phyloP scores from a whole-genome alignment of 2,113 vertebrate species.

The Paraplagusia blochii region DNA sequence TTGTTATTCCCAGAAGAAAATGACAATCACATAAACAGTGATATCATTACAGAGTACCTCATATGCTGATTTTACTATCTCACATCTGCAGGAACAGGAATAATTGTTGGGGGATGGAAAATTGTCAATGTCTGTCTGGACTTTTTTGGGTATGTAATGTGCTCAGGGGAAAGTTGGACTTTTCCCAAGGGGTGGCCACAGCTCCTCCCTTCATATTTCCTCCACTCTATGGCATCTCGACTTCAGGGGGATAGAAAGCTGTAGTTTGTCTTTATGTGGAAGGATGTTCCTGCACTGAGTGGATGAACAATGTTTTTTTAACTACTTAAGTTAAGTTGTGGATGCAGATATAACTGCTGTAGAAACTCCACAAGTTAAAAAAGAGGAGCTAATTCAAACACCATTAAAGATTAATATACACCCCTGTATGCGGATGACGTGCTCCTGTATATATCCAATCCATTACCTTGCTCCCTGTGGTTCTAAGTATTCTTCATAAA shows the following conservation, averaged over 20 bases:
- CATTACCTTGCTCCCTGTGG: no score
- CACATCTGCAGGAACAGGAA: conserved; percentile 25
- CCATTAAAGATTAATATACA: no score
- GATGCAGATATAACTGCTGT: conserved; percentile 9
- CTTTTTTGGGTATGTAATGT: conserved; percentile 63
- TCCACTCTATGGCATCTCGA: conserved; percentile 16
- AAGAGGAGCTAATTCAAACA: no score
- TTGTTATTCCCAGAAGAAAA: conserved; percentile 31
- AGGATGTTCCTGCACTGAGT: conserved; percentile 50
- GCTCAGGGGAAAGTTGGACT: conserved; percentile 21
- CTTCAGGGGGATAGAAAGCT: conserved; percentile 32
- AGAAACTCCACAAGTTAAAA: no score
- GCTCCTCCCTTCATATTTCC: conserved; percentile 41
- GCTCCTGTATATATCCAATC: no score
- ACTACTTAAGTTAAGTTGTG: no score
- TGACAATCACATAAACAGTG: conserved; percentile 32
- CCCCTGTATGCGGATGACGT: no score
- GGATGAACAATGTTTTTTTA: conserved; percentile 13
- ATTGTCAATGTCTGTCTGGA: conserved; percentile 26
- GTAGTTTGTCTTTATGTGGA: not conserved
- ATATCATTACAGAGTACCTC: conserved; percentile 11
- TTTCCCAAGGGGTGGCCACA: conserved; percentile 56
- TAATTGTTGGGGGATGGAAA: conserved; percentile 29
- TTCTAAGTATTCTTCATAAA: no score
- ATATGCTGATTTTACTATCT: conserved; percentile 8